Evolutionary conservation across 2,888 invertebrate species (phyloP), one percentile per base, ranked within the genome.

Genomic region (Campoletis raptor): DNA sequence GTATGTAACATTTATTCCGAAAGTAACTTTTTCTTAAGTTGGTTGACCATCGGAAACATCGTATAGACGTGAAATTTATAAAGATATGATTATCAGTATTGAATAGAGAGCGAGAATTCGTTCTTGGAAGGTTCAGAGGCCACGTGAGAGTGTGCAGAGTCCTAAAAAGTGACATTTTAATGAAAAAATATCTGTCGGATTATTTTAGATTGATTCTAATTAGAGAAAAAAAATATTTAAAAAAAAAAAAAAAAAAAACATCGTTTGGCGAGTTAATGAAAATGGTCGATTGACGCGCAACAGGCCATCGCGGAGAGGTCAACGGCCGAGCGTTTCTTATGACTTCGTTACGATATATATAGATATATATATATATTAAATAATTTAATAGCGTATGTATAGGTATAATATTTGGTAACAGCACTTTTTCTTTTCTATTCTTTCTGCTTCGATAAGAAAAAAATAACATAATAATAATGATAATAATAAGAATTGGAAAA

Each of bases 391-490:
- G 12, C 15, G 24, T 30, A 8, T 69, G 7, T 10, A 37, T 40
- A 30, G 18, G 30, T 40, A 52, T 37, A 54, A 67, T 74, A 77
- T 78, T 66, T 24, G 52, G 67, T 67, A 67, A 67, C 30, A 78
- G 78, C 18, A 36, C 21, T 45, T 77, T 21, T 15, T 54, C 64
- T 12, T 61, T 42, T 37, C 61, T 42, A 40, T 21, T 52, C 30
- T 52, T 36, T 52, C 30, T 37, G n/a, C 36, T 37, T 61, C 40
- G 5, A 9, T 57, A 15, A 64, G 37, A n/a, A 30, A 30, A 21
- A 21, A 64, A 48, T n/a, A 66, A 30, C 30, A 30, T 30, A 30
- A 30, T 30, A 30, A 30, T 30, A 30, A 30, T 30, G 3, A 30
- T 30, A 30, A 30, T 30, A 30, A 30, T 30, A 30, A 30, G 1